phyloP scores from a whole-genome alignment of 2,797 vertebrate species.

The Podarcis siculus region DNA sequence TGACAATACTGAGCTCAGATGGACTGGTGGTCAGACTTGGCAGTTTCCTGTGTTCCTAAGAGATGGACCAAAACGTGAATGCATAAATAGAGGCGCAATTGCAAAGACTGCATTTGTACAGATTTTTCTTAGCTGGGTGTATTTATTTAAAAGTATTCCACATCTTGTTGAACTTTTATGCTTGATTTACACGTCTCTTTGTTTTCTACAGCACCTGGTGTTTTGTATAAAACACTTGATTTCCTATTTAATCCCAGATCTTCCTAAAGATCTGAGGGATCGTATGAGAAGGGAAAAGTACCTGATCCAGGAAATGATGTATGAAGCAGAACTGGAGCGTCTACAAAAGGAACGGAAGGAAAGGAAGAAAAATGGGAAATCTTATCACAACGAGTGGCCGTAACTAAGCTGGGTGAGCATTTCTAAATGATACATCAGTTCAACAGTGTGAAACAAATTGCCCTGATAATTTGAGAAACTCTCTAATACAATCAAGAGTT shows the following conservation, averaged over 20 bases:
- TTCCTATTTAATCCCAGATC: conserved; percentile 87
- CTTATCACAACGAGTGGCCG: conserved; percentile 85
- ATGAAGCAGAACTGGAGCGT: conserved; percentile 85
- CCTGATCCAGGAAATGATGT: conserved; percentile 89
- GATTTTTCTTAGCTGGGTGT: background rate
- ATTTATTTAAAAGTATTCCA: background rate
- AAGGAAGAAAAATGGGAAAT: conserved; percentile 82
- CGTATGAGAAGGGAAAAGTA: conserved; percentile 88
- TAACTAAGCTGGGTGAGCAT: conserved; percentile 65
- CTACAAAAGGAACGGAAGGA: conserved; percentile 85
- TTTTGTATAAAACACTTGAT: conserved; percentile 88
- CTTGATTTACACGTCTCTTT: conserved; percentile 31
- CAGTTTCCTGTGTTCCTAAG: no score
- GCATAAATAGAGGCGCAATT: background rate
- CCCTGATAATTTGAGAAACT: background rate
- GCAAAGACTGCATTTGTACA: background rate
- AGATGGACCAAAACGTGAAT: background rate
- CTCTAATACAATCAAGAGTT: background rate
- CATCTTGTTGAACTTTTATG: conserved; percentile 5
- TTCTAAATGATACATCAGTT: background rate
- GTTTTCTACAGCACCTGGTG: conserved; percentile 82
- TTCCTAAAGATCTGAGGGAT: conserved; percentile 86
- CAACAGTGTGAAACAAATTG: background rate
- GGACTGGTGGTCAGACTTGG: no score
- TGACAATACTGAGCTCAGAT: no score